phyloP scores from a whole-genome alignment of 2,797 vertebrate genomes.

The Eleutherodactylus coqui region DNA sequence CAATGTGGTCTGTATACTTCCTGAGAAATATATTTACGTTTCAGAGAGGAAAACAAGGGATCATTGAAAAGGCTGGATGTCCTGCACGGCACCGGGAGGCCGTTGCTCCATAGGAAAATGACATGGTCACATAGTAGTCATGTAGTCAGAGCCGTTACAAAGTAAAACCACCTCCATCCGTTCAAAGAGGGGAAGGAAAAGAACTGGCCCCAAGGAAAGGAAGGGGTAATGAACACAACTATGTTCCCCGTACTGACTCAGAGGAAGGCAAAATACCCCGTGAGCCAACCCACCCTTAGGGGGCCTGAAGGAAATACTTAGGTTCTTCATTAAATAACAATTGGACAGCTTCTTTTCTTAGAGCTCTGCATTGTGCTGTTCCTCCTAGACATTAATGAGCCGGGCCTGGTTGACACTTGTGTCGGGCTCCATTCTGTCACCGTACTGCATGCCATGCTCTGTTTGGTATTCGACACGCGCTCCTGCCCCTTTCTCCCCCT shows the following conservation, averaged over 20 bases:
- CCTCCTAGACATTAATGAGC: too few species aligned
- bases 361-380: too few species aligned
- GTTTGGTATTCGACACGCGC: too few species aligned
- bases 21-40: constrained; percentile 40
- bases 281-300: background rate
- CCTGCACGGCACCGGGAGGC: background rate
- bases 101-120: background rate
- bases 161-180: background rate
- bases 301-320: too few species aligned
- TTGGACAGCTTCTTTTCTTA: too few species aligned
- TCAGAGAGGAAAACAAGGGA: constrained; percentile 27
- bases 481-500: too few species aligned
- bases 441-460: too few species aligned
- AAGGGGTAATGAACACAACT: background rate
- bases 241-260: background rate
- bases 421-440: too few species aligned
- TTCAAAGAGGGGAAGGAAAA: background rate
- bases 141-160: background rate
- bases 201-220: background rate
- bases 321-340: too few species aligned
- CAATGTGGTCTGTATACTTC: constrained; percentile 53
- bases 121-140: background rate
- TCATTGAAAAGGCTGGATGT: background rate
- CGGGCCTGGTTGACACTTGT: too few species aligned
- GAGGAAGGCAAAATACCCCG: background rate